Base-by-base conservation (phyloP, 2,113 vertebrate species). In the Ascaphus truei region DNA sequence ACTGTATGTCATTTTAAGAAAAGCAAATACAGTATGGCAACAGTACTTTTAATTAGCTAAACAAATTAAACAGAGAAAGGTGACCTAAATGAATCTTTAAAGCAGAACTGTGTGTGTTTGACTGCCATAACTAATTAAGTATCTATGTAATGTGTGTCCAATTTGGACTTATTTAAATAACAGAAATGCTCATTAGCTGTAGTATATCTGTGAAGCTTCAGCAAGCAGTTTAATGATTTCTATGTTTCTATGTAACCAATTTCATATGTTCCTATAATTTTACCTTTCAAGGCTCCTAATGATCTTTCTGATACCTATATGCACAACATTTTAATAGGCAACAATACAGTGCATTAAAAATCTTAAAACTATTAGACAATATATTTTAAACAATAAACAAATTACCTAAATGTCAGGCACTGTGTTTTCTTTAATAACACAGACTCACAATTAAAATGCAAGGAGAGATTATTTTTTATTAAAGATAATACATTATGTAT, bases 211-310 rank as follows among this genome's bases (percentile, higher is more conserved):
- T 89, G 86, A 90, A 88, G 90, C 88, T 87, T 92, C 88, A 90
- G 81, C 86, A 89, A 90, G 87, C 85, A 86, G 85, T 88, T 89
- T 91, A 93, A 92, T 90, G 90, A 88, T 88, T 91, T 88, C 84
- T 88, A 85, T 90, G 88, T 92, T 90, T n/a, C n/a, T n/a, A n/a
- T n/a, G n/a, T 88, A 92, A 92, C 87, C 88, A 89, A 88, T 92
- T 90, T 89, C 76, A 79, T 90, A 91, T 90, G 85, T 90, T 91
- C 83, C 80, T 83, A 77, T 88, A 88, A 90, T 89, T 91, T 87
- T 85, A 86, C 81, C 84, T 86, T 86, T 88, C 83, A 83, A 86
- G 84, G 88, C 92, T 89, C 92, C 92, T 92, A 92, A 85, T 84
- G 83, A 88, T 86, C 85, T 86, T 90, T 91, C 84, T 91, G 85